Base-by-base conservation (phyloP, 1,140 invertebrate species). In the Drosophila pandora region DNA sequence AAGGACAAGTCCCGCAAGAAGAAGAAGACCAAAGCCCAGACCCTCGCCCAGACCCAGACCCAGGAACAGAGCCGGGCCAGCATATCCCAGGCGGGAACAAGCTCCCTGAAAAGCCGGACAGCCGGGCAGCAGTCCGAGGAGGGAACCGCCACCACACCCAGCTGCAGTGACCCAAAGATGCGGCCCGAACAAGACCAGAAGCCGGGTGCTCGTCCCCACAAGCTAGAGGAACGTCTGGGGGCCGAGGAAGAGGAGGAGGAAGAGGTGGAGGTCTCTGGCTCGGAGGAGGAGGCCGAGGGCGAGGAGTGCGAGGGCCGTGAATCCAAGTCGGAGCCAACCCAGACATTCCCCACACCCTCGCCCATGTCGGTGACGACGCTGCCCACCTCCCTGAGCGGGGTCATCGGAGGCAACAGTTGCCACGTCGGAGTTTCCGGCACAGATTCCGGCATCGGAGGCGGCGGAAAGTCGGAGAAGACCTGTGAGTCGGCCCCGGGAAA, bases 1-100 rank as follows among this genome's bases (percentile, higher is more conserved):
- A 93, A 93, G 70, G 92, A 93, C 8, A 91, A 91, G 61, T 69
- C 79, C 9, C 90, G 93, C 56, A 93, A 93, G 81, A 92, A 93
- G 85, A 93, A 93, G 76, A 93, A 93, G 64, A 90, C 64, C 74
- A 67, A 87, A 9, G 50, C 79, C 41, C 71, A 75, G 56, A 28
- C 37, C 2, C 43, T 57, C n/a, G 50, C 47, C n/a, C 63, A 53
- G 60, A 25, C 34, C n/a, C 63, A 60, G 62, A 28, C 22, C 39
- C 9, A 37, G 7, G 43, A 10, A 2, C 43, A 47, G 43, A 47
- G 7, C 43, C 4, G 17, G 43, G 21, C 9, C 43, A 23, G 43
- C 43, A 47, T 23, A 9, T 17, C 21, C 9, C 8, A 4, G 12
- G 10, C 34, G 3, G 34, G 34, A 10, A 37, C 34, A 12, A 37